Evolutionary conservation across 2,113 vertebrate genomes (phyloP).

Genomic region (Philantomba maxwellii): DNA sequence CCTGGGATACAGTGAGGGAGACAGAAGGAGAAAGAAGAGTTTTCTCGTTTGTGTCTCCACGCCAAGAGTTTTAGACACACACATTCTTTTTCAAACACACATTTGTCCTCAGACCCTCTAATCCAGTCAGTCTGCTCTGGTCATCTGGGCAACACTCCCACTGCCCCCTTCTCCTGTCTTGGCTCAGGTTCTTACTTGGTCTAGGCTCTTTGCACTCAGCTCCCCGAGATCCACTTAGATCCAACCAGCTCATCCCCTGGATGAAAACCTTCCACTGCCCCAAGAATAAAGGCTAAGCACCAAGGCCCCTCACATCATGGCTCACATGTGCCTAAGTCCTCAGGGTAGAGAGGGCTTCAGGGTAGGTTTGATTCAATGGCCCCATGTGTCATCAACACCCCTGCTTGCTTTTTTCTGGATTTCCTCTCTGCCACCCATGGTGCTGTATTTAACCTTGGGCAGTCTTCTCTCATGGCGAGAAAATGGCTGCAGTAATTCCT

Average conservation of each 20-base stretch:
- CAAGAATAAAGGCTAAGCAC: neutral
- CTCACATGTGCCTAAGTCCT: neutral
- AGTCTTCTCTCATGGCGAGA: neutral
- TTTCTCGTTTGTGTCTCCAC: neutral
- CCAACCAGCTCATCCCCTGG: neutral
- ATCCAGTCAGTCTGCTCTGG: neutral
- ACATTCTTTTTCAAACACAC: neutral
- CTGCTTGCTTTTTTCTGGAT: neutral
- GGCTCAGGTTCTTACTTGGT: neutral
- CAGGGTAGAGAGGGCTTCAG: neutral
- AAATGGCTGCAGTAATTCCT: constrained; percentile 4
- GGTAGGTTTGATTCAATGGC: neutral
- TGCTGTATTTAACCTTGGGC: neutral
- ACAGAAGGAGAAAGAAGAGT: neutral
- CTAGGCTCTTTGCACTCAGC: neutral
- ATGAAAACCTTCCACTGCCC: neutral
- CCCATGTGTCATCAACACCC: neutral
- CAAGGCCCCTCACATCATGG: neutral
- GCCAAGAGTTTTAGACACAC: neutral
- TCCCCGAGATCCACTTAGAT: neutral
- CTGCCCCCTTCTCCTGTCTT: neutral
- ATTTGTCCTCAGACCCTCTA: neutral
- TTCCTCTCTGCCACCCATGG: neutral
- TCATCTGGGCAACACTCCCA: neutral
- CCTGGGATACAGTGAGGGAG: accelerated